Evolutionary conservation across 2,797 vertebrate species (phyloP).

Genomic region (Paramormyrops hopkinsi): DNA sequence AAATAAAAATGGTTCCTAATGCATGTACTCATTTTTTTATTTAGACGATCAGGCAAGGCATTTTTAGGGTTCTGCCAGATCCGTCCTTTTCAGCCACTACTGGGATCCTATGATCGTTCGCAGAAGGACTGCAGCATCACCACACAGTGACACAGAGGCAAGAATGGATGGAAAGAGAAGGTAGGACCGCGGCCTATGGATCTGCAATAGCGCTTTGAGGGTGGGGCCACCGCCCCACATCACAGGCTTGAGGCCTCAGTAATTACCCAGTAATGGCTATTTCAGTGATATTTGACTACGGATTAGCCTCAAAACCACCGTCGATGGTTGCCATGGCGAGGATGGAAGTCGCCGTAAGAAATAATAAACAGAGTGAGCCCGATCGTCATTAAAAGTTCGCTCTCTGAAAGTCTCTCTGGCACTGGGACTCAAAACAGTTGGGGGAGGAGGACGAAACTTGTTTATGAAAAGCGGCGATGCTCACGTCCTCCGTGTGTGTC

Average conservation of each 20-base stretch:
- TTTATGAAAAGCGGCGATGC: constrained; percentile 24
- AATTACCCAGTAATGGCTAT: constrained; percentile 64
- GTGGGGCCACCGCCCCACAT: constrained; percentile 60
- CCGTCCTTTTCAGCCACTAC: background rate
- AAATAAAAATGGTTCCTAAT: background rate
- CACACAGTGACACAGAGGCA: constrained; percentile 43
- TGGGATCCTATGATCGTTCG: background rate
- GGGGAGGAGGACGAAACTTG: constrained; percentile 14
- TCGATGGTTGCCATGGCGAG: constrained; percentile 62
- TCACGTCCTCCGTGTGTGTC: background rate
- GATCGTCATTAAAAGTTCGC: constrained; percentile 46
- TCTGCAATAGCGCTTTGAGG: constrained; percentile 64
- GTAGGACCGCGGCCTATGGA: constrained; percentile 54
- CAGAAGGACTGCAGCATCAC: background rate
- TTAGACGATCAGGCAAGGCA: background rate
- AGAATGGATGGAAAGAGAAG: constrained; percentile 62
- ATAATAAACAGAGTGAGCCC: constrained; percentile 61
- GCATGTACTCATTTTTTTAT: background rate
- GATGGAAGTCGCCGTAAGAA: constrained; percentile 55
- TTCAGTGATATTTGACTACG: constrained; percentile 62
- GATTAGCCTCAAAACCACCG: constrained; percentile 60
- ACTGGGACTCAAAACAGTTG: constrained; percentile 18
- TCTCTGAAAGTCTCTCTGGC: constrained; percentile 18
- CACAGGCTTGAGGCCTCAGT: constrained; percentile 62
- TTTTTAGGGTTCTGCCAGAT: background rate